A percentile compares a stretch with the other conserved stretches of the same genome.
Evolutionary conservation across 2,888 invertebrate genomes (phyloP).

Genomic region (Cantharis flavilabris): DNA sequence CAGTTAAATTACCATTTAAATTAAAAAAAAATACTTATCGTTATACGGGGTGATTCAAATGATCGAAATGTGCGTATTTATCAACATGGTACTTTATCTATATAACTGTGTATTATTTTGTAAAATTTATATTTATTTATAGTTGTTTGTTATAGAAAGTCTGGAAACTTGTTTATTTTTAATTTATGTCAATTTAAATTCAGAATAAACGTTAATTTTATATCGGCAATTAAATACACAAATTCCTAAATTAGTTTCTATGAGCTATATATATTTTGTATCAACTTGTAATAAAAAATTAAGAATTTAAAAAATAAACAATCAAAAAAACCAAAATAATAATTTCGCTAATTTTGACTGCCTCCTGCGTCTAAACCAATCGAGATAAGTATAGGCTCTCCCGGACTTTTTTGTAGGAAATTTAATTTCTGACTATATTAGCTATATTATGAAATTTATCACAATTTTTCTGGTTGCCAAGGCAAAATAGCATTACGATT

Average conservation of each 20-base stretch:
- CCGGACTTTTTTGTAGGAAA: too few relatives aligned
- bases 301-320: too few relatives aligned
- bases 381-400: too few relatives aligned
- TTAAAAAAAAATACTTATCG: not conserved
- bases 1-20: not conserved
- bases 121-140: constrained; percentile 1
- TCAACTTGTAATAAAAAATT: too few relatives aligned
- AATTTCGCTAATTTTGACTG: too few relatives aligned
- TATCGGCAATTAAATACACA: not conserved
- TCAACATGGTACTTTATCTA: not conserved
- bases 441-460: too few relatives aligned
- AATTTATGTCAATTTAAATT: constrained; percentile 1
- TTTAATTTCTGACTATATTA: too few relatives aligned
- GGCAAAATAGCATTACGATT: not conserved
- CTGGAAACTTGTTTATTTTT: constrained; percentile 4
- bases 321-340: too few relatives aligned
- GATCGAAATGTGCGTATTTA: not conserved
- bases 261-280: too few relatives aligned
- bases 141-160: constrained; percentile 1
- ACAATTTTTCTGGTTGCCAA: not conserved
- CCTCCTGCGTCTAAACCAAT: too few relatives aligned
- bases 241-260: not conserved
- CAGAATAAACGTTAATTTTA: not conserved
- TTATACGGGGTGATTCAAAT: not conserved
- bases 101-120: not conserved